A percentile compares a stretch with the other conserved stretches of the same genome.
phyloP scores from a whole-genome alignment of 2,113 vertebrate species.

The Sinocyclocheilus anshuiensis region DNA sequence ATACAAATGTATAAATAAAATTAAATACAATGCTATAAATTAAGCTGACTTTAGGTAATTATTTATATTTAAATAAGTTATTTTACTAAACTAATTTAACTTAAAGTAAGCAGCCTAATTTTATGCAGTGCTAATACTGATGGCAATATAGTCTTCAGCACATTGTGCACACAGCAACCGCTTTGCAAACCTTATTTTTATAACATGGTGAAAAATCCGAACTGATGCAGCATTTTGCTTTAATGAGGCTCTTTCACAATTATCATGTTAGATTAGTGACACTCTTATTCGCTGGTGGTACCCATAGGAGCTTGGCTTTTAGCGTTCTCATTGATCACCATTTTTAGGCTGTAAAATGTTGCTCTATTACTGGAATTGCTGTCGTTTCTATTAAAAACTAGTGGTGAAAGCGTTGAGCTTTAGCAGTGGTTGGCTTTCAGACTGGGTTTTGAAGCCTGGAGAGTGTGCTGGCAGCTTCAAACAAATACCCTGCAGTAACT shows the following conservation, averaged over 20 bases:
- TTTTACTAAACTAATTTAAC: not conserved
- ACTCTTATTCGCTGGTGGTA: not conserved
- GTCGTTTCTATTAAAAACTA: not conserved
- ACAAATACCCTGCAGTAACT: constrained; percentile 31
- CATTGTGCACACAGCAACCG: not conserved
- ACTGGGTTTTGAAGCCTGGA: constrained; percentile 47
- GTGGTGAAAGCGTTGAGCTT: constrained; percentile 8
- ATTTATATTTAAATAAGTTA: not conserved
- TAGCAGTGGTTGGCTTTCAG: constrained; percentile 4
- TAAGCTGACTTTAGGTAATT: too few relatives aligned
- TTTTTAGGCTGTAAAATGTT: not conserved
- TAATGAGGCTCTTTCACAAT: not conserved
- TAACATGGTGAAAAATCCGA: not conserved
- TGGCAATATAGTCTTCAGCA: not conserved
- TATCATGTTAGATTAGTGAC: not conserved
- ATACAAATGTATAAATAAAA: too few relatives aligned
- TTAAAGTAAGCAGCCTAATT: too few relatives aligned
- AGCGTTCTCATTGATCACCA: not conserved
- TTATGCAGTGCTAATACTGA: not conserved
- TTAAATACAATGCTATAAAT: too few relatives aligned
- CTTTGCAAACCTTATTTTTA: not conserved
- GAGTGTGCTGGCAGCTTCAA: constrained; percentile 49
- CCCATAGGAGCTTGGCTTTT: not conserved
- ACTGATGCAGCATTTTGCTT: not conserved
- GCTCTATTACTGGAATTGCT: not conserved